These are phyloP conservation scores for Drosophila kohkoa DNA, from an alignment of 1,140 invertebrate genomes.

Conservation along the genomic window DNA sequence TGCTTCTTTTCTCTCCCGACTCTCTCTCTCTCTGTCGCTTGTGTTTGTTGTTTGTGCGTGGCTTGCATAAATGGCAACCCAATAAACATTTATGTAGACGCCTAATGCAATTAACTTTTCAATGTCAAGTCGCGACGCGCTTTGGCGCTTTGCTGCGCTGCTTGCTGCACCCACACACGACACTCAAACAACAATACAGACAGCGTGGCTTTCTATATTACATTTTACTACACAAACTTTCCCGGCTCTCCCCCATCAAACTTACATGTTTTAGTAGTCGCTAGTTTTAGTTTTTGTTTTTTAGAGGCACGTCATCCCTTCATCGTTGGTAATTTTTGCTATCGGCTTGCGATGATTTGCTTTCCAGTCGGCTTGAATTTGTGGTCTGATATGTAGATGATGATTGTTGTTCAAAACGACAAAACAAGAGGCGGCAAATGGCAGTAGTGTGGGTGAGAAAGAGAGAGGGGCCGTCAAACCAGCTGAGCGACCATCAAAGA, in stretches of 20 bases:
- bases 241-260: slow-evolving; percentile 3
- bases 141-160: not conserved
- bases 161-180: slow-evolving; percentile 35
- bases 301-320: slow-evolving; percentile 36
- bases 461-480: slow-evolving; percentile 40
- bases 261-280: slow-evolving; percentile 19
- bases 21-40: slow-evolving; percentile 20
- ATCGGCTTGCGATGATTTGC: slow-evolving; percentile 40
- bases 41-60: slow-evolving; percentile 58
- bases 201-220: slow-evolving; percentile 49
- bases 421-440: slow-evolving; percentile 35
- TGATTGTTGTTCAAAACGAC: slow-evolving; percentile 45
- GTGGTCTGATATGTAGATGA: slow-evolving; percentile 37
- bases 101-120: slow-evolving; percentile 58
- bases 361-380: slow-evolving; percentile 37
- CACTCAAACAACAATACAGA: slow-evolving; percentile 20
- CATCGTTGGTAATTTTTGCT: slow-evolving; percentile 35
- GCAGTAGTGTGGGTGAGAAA: slow-evolving; percentile 25
- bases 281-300: not conserved
- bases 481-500: slow-evolving; percentile 46
- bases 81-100: slow-evolving; percentile 59
- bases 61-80: slow-evolving; percentile 65
- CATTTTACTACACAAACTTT: slow-evolving; percentile 23
- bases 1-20: slow-evolving; percentile 20
- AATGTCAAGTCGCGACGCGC: slow-evolving; percentile 57